Percentiles rank a stretch among this genome's conserved stretches.
Conservation (phyloP, 2,888 invertebrate genomes). For the Heterodera filipjevi region DNA sequence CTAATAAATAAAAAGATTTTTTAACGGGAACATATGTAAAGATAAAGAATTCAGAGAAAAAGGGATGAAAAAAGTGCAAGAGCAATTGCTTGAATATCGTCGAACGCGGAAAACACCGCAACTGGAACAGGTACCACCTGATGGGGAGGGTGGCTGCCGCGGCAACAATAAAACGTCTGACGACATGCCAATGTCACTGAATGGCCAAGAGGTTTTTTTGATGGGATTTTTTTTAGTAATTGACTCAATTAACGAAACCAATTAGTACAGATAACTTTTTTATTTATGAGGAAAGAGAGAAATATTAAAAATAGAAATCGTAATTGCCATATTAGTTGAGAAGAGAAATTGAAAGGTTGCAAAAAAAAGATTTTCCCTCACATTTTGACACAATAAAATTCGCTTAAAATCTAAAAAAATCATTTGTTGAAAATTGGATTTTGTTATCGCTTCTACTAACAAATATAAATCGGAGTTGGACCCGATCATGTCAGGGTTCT, state of each 20-base stretch:
- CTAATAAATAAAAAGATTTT: background rate
- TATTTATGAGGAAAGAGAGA: too few species aligned
- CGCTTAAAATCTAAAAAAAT: too few species aligned
- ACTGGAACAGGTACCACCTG: slow-evolving; percentile 16
- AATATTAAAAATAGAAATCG: background rate
- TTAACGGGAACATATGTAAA: background rate
- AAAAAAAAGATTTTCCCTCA: too few species aligned
- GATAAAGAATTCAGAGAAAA: background rate
- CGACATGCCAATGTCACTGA: background rate
- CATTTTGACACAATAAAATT: too few species aligned
- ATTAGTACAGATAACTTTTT: background rate
- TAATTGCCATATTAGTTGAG: too few species aligned
- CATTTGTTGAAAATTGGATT: too few species aligned
- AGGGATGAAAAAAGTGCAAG: slow-evolving; percentile 27
- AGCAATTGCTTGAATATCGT: slow-evolving; percentile 36
- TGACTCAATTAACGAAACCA: background rate
- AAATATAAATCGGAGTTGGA: too few species aligned
- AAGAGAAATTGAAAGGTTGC: too few species aligned
- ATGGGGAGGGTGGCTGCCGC: background rate
- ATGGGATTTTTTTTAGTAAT: background rate
- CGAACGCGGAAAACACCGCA: background rate
- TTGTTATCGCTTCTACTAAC: too few species aligned
- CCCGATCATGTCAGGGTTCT: too few species aligned
- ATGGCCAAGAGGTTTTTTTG: background rate
- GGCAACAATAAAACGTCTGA: too few species aligned